Conservation (phyloP, 53 echinoderm and acorn worm species). For the Apostichopus leukothele region DNA sequence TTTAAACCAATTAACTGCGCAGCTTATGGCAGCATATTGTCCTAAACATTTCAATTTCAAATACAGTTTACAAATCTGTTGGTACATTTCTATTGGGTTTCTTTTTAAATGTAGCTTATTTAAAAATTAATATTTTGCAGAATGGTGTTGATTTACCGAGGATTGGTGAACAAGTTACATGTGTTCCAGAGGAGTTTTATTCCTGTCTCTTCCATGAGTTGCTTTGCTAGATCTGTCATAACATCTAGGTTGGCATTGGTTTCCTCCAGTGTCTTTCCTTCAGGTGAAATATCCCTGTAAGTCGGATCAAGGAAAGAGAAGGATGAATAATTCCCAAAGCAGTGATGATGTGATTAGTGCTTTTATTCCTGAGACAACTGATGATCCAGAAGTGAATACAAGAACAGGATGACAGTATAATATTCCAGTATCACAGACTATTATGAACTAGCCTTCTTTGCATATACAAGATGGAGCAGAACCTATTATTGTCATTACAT, state of each 20-base stretch:
- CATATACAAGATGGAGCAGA: too few relatives aligned
- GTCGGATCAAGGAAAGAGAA: background rate
- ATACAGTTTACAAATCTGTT: too few relatives aligned
- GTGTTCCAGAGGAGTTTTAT: slow-evolving; percentile 96
- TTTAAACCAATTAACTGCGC: too few relatives aligned
- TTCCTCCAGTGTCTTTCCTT: slow-evolving; percentile 85
- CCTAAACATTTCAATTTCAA: too few relatives aligned
- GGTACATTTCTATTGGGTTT: too few relatives aligned
- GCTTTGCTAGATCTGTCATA: slow-evolving; percentile 73
- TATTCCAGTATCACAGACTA: background rate
- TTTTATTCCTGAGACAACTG: too few relatives aligned
- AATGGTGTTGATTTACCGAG: background rate
- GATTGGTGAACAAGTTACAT: slow-evolving; percentile 85
- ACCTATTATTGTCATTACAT: too few relatives aligned
- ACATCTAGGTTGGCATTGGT: slow-evolving; percentile 91
- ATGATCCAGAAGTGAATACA: too few relatives aligned
- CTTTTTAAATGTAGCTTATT: background rate
- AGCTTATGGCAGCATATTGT: too few relatives aligned
- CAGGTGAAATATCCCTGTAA: slow-evolving; percentile 86
- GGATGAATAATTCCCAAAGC: background rate
- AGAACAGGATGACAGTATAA: too few relatives aligned
- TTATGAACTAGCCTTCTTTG: too few relatives aligned
- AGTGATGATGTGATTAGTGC: too few relatives aligned
- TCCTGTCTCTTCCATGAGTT: slow-evolving; percentile 80
- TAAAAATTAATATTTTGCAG: background rate